These are phyloP conservation scores for Drosophila meridiana DNA, from an alignment of 2,888 invertebrate species.

Conservation along the genomic window DNA sequence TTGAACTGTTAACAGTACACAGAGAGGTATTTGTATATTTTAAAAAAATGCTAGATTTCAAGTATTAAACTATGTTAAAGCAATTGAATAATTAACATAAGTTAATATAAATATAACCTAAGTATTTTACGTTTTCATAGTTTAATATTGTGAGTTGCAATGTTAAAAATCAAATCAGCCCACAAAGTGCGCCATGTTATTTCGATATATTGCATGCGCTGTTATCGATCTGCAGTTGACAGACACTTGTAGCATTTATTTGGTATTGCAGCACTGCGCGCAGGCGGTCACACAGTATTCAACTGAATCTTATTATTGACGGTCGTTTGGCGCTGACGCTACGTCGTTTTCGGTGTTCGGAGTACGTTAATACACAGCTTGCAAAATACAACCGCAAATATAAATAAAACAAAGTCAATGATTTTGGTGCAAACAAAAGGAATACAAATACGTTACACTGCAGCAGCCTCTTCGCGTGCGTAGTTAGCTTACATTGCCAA, in stretches of 20 bases:
- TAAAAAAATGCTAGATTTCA: neutral
- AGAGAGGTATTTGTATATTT: neutral
- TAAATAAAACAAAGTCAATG: constrained; percentile 34
- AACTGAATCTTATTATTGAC: constrained; percentile 48
- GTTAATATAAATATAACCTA: too few relatives aligned
- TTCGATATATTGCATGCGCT: constrained; percentile 4
- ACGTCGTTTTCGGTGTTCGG: constrained; percentile 42
- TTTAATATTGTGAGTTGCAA: too few relatives aligned
- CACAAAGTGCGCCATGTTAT: constrained; percentile 2
- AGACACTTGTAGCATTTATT: neutral
- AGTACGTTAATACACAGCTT: constrained; percentile 19
- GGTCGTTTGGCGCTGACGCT: constrained; percentile 39
- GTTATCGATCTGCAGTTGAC: constrained; percentile 30
- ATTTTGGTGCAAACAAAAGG: constrained; percentile 22
- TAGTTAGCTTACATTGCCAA: constrained; percentile 41
- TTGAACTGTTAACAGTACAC: neutral
- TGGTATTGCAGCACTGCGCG: neutral
- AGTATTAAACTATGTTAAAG: too few relatives aligned
- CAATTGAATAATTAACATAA: neutral
- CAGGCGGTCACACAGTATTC: constrained; percentile 42
- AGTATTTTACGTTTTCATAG: too few relatives aligned
- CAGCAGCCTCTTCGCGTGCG: constrained; percentile 40
- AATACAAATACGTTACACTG: constrained; percentile 30
- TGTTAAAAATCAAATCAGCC: neutral
- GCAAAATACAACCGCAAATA: constrained; percentile 9